Conservation (phyloP, 2,888 invertebrate genomes). For the Rotaria sp. region DNA sequence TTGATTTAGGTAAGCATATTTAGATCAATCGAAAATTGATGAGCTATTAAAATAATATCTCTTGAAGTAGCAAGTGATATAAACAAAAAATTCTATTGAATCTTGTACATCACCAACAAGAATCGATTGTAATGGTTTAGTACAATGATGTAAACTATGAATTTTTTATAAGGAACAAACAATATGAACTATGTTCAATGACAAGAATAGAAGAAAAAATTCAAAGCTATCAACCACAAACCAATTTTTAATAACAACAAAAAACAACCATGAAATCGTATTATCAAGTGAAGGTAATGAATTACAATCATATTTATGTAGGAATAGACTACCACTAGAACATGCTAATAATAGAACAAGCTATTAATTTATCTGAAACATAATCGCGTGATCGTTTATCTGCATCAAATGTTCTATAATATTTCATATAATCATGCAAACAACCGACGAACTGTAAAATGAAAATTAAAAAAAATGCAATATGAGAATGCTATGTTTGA, state of each 20-base stretch:
- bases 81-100: not conserved
- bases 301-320: not conserved
- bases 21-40: not conserved
- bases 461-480: not conserved
- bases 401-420: not conserved
- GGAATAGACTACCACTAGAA: not conserved
- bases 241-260: not conserved
- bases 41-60: not conserved
- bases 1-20: not conserved
- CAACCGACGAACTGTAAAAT: not conserved
- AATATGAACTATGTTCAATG: not conserved
- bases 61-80: not conserved
- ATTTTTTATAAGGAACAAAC: not conserved
- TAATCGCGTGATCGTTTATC: not conserved
- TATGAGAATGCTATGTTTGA: not conserved
- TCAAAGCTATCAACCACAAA: not conserved
- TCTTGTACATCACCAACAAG: slow-evolving; percentile 6
- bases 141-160: slow-evolving; percentile 6
- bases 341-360: not conserved
- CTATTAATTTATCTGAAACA: not conserved
- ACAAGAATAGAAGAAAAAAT: not conserved
- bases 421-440: not conserved
- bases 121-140: not conserved
- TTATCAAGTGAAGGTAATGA: not conserved
- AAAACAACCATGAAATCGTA: not conserved